Conservation (phyloP, 2,113 vertebrate genomes). For the Sakesphorus luctuosus region DNA sequence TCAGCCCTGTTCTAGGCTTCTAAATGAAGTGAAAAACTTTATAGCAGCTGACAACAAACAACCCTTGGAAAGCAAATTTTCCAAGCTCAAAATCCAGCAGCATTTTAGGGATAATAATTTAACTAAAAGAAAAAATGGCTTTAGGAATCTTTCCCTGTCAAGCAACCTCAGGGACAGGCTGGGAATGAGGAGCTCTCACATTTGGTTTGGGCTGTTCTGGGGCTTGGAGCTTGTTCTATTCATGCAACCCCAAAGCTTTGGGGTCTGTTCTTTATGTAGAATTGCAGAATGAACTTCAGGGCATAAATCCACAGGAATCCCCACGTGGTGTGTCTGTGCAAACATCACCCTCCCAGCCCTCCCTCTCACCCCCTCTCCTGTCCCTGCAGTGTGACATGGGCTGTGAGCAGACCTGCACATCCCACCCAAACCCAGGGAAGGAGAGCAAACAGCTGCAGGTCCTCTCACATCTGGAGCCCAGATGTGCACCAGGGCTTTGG, state of each 20-base stretch:
- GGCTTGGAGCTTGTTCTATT: not conserved
- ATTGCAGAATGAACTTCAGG: not conserved
- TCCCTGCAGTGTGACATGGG: not conserved
- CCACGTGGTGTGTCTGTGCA: not conserved
- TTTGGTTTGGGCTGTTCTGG: not conserved
- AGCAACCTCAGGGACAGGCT: not conserved
- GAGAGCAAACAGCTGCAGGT: conserved; percentile 27
- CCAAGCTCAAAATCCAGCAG: not conserved
- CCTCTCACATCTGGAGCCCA: conserved; percentile 67
- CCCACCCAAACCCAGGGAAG: not conserved
- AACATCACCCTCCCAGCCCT: not conserved
- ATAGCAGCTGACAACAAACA: not conserved
- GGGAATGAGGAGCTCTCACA: not conserved
- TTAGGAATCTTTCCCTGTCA: not conserved
- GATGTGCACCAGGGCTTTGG: not conserved
- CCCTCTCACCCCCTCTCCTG: not conserved
- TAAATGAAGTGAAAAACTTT: not conserved
- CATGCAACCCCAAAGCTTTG: not conserved
- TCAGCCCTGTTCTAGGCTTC: not conserved
- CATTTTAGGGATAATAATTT: not conserved
- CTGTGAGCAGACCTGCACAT: not conserved
- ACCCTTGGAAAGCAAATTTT: not conserved
- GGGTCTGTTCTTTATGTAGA: not conserved
- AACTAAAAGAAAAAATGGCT: not conserved
- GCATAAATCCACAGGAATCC: not conserved